Evolutionary conservation across 2,888 invertebrate genomes (phyloP).

Genomic region (Lepidocyrtinus sp.): DNA sequence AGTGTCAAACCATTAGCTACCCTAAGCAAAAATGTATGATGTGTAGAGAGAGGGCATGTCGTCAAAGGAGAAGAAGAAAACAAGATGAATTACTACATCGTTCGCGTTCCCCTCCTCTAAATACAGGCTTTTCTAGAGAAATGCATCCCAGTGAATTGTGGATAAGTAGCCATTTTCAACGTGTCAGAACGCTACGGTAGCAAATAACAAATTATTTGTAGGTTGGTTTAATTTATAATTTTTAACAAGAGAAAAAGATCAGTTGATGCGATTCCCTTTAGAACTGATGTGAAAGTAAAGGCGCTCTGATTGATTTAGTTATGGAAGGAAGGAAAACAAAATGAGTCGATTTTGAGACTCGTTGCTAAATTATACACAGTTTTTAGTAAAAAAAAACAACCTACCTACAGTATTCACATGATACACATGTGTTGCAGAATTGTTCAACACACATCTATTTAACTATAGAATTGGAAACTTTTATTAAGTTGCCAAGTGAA

Average conservation of each 20-base stretch:
- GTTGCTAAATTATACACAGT: no score
- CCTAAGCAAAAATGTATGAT: conserved; percentile 8
- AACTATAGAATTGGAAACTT: no score
- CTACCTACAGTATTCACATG: no score
- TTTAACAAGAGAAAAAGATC: background rate
- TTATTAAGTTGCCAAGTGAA: no score
- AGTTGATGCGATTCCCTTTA: no score
- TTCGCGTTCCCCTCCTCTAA: background rate
- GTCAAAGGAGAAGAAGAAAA: conserved; percentile 8
- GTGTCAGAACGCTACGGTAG: conserved; percentile 5
- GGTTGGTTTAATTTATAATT: background rate
- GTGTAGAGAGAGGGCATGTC: conserved; percentile 18
- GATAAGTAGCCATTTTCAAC: conserved; percentile 7
- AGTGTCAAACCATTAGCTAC: conserved; percentile 54
- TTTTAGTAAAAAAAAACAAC: no score
- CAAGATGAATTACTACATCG: conserved; percentile 18
- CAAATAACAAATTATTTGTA: conserved; percentile 8
- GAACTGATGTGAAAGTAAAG: no score
- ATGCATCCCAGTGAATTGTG: background rate
- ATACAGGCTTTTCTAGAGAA: background rate
- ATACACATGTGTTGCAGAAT: no score
- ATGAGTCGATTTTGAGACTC: no score
- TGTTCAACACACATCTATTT: no score
- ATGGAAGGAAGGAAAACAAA: no score
- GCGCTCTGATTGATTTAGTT: no score